phyloP scores from a whole-genome alignment of 2,888 invertebrate genomes.

The Palloptera scutellata region DNA sequence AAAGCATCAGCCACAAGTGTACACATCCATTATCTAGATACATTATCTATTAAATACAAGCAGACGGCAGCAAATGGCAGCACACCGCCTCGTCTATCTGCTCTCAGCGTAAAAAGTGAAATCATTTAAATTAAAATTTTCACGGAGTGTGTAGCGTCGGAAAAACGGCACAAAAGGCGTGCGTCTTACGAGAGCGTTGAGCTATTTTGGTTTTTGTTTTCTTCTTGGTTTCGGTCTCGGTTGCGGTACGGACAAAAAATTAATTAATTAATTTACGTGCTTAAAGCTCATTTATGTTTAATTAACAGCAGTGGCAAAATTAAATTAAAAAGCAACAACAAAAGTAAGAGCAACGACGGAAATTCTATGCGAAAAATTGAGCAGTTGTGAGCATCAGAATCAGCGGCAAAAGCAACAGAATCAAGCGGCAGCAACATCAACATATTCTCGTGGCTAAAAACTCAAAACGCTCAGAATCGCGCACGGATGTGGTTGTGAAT shows the following conservation, averaged over 20 bases:
- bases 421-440: neutral
- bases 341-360: slow-evolving; percentile 18
- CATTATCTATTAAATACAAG: no score
- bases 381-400: neutral
- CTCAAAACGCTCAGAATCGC: slow-evolving; percentile 48
- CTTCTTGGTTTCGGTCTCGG: slow-evolving; percentile 7
- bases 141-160: neutral
- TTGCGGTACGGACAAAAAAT: slow-evolving; percentile 20
- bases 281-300: slow-evolving; percentile 39
- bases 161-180: neutral
- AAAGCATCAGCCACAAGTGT: slow-evolving; percentile 18
- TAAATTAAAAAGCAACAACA: slow-evolving; percentile 17
- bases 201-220: neutral
- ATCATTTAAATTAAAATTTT: slow-evolving; percentile 1
- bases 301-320: slow-evolving; percentile 35
- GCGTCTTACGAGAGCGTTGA: slow-evolving; percentile 31
- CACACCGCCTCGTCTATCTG: slow-evolving; percentile 28
- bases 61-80: neutral
- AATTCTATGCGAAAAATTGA: neutral
- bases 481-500: slow-evolving; percentile 45
- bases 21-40: neutral
- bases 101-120: slow-evolving; percentile 18
- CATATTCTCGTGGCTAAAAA: neutral
- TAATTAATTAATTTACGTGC: slow-evolving; percentile 22
- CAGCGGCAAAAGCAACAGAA: slow-evolving; percentile 21